These are phyloP conservation scores for Actias luna DNA, from an alignment of 2,888 invertebrate species.

Conservation along the genomic window DNA sequence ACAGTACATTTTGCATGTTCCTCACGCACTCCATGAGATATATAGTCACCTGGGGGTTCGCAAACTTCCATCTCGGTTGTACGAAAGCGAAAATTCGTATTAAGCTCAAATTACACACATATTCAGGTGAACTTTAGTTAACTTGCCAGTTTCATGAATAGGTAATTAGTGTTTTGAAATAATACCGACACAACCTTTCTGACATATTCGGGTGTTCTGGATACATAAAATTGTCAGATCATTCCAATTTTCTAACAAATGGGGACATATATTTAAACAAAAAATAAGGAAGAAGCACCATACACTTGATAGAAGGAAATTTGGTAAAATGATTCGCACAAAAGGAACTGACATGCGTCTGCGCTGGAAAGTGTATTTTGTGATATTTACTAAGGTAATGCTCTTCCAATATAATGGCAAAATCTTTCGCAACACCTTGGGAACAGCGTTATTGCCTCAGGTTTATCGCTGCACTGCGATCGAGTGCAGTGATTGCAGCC, in stretches of 20 bases:
- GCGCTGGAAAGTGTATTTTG: too few relatives aligned
- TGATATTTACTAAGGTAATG: too few relatives aligned
- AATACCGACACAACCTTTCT: not conserved
- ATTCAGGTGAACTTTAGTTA: constrained; percentile 15
- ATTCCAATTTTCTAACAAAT: not conserved
- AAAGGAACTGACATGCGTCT: too few relatives aligned
- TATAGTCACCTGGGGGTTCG: constrained; percentile 9
- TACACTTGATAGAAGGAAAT: too few relatives aligned
- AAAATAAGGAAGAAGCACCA: too few relatives aligned
- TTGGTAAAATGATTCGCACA: too few relatives aligned
- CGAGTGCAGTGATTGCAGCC: too few relatives aligned
- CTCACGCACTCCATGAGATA: constrained; percentile 8
- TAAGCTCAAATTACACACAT: constrained; percentile 11
- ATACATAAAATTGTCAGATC: not conserved
- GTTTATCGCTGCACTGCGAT: too few relatives aligned
- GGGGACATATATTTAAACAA: too few relatives aligned
- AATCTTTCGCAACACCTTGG: too few relatives aligned
- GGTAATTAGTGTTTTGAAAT: not conserved
- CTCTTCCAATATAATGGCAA: too few relatives aligned
- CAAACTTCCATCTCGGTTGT: constrained; percentile 10
- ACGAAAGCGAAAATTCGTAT: constrained; percentile 13
- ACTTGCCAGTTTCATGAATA: constrained; percentile 9
- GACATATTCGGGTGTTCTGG: not conserved
- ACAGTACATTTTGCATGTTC: constrained; percentile 6
- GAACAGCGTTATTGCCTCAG: too few relatives aligned